Conservation (phyloP, 2,797 vertebrate genomes). For the Anabacerthia variegaticeps region DNA sequence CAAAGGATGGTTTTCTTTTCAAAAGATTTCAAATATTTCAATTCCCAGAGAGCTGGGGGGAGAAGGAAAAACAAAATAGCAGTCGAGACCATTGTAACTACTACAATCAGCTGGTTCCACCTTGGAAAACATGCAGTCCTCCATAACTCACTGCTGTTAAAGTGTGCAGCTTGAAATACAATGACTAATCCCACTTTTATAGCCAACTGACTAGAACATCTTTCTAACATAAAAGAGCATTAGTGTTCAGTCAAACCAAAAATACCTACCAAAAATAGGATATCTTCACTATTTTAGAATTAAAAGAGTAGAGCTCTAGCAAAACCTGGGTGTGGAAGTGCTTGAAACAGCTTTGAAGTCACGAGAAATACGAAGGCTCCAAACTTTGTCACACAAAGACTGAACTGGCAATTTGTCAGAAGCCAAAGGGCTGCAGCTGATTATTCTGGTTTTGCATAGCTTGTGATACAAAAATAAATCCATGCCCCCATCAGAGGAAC, state of each 20-base stretch:
- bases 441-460: conserved; percentile 56
- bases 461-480: conserved; percentile 57
- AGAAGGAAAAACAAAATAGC: conserved; percentile 4
- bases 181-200: conserved; percentile 23
- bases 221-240: conserved; percentile 11
- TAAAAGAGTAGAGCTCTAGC: not conserved
- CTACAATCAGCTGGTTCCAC: conserved; percentile 36
- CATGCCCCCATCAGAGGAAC: conserved; percentile 31
- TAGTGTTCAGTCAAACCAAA: not conserved
- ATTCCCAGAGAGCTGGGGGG: not conserved
- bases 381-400: conserved; percentile 10
- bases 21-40: conserved; percentile 3
- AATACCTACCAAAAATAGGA: not conserved
- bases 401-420: conserved; percentile 24
- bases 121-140: conserved; percentile 12
- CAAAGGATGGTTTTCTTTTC: conserved; percentile 6
- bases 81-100: not conserved
- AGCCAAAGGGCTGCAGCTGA: conserved; percentile 54
- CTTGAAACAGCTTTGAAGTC: not conserved
- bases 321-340: not conserved
- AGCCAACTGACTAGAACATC: conserved; percentile 19
- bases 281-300: not conserved
- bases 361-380: rapidly evolving
- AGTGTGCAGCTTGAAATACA: conserved; percentile 21
- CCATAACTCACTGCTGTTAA: conserved; percentile 28